Evolutionary conservation across 64 coral and sea anemone species (phyloP).

Genomic region (Astreopora myriophthalma): DNA sequence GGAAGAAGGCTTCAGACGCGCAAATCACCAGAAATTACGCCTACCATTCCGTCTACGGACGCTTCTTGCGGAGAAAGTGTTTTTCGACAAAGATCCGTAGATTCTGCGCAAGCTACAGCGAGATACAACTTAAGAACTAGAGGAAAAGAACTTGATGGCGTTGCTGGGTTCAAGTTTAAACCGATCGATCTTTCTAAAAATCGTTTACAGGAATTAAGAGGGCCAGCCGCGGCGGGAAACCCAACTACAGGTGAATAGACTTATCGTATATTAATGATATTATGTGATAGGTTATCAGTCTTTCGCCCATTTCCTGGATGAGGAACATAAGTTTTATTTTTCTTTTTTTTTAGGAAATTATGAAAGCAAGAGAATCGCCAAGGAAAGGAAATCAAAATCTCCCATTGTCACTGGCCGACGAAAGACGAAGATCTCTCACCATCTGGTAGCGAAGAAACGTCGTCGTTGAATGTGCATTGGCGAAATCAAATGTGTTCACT

Average conservation of each 20-base stretch:
- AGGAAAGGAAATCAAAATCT: not conserved
- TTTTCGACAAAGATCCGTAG: slow-evolving; percentile 8
- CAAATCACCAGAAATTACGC: not conserved
- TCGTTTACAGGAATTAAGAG: not conserved
- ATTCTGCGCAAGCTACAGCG: slow-evolving; percentile 7
- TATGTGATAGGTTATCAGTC: not conserved
- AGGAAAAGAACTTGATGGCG: not conserved
- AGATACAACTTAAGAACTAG: slow-evolving; percentile 77
- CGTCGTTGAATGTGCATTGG: not conserved
- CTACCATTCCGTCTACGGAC: slow-evolving; percentile 1
- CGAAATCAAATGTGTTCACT: not conserved
- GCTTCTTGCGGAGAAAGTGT: not conserved
- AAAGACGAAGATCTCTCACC: not conserved
- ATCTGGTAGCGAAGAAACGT: not conserved
- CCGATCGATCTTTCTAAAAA: slow-evolving; percentile 12
- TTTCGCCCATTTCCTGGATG: not conserved
- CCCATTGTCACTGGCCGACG: not conserved
- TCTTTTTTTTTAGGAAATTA: slow-evolving; percentile 19
- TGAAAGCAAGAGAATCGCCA: not conserved
- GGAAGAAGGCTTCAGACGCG: slow-evolving; percentile 37
- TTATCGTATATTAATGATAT: not conserved
- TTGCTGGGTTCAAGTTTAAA: not conserved
- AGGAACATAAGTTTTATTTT: not conserved
- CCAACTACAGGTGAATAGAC: slow-evolving; percentile 3
- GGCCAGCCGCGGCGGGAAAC: not conserved